Conservation (phyloP, 1,140 invertebrate species). For the Adoxophyes honmai region DNA sequence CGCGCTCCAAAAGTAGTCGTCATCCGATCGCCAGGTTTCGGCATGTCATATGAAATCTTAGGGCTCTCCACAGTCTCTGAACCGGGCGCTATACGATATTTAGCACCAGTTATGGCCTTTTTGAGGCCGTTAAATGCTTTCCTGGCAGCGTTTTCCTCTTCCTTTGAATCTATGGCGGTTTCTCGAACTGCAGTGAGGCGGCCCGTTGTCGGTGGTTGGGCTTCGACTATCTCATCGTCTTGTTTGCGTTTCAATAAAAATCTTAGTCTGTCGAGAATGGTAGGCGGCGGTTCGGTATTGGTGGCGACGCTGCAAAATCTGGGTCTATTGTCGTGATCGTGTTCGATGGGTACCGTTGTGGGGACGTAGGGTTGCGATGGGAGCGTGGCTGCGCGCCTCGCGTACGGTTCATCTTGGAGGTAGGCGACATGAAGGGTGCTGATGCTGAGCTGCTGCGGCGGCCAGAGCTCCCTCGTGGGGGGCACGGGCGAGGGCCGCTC, state of each 20-base stretch:
- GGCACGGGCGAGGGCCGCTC: constrained; percentile 64
- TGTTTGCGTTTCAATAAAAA: constrained; percentile 32
- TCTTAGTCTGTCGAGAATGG: constrained; percentile 36
- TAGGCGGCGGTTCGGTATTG: constrained; percentile 59
- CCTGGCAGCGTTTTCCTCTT: constrained; percentile 39
- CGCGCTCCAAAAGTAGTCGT: constrained; percentile 55
- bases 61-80: constrained; percentile 55
- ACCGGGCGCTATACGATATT: constrained; percentile 55
- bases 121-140: constrained; percentile 48
- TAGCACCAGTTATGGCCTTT: constrained; percentile 52
- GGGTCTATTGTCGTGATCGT: constrained; percentile 36
- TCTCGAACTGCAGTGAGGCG: constrained; percentile 38
- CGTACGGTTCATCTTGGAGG: constrained; percentile 48
- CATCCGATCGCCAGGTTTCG: constrained; percentile 65
- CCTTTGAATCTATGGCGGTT: constrained; percentile 33
- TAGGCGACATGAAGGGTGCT: constrained; percentile 67
- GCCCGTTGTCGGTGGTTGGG: constrained; percentile 30
- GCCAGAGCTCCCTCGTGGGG: constrained; percentile 64
- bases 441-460: constrained; percentile 58
- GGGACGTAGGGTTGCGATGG: constrained; percentile 43
- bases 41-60: constrained; percentile 60
- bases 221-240: constrained; percentile 20
- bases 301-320: constrained; percentile 61
- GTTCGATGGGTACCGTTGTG: constrained; percentile 36
- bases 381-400: constrained; percentile 46